A percentile compares a stretch with the other conserved stretches of the same genome.
phyloP scores from a whole-genome alignment of 2,113 vertebrate genomes.

The Nansenia antarctica region DNA sequence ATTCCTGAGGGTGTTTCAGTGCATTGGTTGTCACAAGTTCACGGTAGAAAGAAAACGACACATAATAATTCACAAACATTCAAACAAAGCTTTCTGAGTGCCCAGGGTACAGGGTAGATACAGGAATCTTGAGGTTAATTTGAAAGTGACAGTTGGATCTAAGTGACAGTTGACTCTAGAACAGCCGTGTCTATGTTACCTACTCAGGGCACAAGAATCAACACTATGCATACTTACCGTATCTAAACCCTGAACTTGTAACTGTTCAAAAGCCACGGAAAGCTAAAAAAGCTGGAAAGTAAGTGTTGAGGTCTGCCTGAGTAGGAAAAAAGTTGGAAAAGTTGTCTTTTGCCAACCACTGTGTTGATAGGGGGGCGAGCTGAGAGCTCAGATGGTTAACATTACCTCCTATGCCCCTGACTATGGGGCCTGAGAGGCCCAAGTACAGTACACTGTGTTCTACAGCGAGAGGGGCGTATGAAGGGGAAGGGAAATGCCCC shows the following conservation, averaged over 20 bases:
- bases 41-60: neutral
- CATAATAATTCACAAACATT: neutral
- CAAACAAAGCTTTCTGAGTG: neutral
- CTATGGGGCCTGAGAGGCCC: conserved; percentile 8
- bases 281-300: neutral
- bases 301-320: neutral
- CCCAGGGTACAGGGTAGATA: no score
- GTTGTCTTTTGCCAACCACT: neutral
- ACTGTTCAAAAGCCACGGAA: neutral
- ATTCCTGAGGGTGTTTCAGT: neutral
- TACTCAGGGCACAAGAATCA: no score
- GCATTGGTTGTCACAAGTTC: neutral
- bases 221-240: neutral
- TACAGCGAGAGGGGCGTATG: conserved; percentile 36
- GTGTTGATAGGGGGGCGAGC: neutral
- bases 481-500: conserved; percentile 43
- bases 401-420: conserved; percentile 15
- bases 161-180: neutral
- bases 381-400: conserved; percentile 5
- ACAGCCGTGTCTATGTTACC: no score
- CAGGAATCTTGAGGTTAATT: no score
- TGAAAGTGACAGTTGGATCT: no score
- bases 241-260: neutral
- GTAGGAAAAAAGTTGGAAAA: neutral
- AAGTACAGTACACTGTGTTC: conserved; percentile 63